These are phyloP conservation scores for Chymomyza costata DNA, from an alignment of 1,140 invertebrate species.

Conservation along the genomic window DNA sequence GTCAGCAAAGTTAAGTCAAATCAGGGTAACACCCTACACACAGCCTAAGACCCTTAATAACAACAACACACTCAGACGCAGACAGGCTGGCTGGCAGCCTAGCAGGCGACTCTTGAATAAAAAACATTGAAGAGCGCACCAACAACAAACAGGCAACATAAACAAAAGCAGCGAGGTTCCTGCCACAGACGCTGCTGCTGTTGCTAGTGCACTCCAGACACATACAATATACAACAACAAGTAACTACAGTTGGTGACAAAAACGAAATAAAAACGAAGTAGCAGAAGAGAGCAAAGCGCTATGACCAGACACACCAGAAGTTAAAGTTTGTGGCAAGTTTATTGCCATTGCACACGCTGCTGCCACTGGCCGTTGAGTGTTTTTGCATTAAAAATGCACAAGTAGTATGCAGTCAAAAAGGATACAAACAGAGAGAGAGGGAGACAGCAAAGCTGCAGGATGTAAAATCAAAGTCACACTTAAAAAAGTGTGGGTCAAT, in stretches of 20 bases:
- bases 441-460: conserved; percentile 14
- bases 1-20: no score
- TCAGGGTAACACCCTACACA: no score
- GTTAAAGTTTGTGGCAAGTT: conserved; percentile 40
- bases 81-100: no score
- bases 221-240: not conserved
- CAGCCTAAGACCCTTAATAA: no score
- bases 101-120: no score
- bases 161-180: conserved; percentile 31
- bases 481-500: no score
- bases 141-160: conserved; percentile 41
- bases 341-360: no score
- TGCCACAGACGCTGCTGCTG: conserved; percentile 9
- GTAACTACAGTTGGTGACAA: conserved; percentile 33
- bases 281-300: no score
- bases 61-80: no score
- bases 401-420: conserved; percentile 16
- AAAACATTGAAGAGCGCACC: conserved; percentile 19
- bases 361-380: conserved; percentile 35
- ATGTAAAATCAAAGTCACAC: conserved; percentile 60
- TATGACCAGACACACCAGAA: conserved; percentile 6
- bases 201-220: conserved; percentile 45
- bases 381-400: conserved; percentile 59
- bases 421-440: no score
- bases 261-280: conserved; percentile 37